Evolutionary conservation across 2,797 vertebrate genomes (phyloP), one percentile per base, ranked within the genome.

Genomic region (Catostomus latipinnis): DNA sequence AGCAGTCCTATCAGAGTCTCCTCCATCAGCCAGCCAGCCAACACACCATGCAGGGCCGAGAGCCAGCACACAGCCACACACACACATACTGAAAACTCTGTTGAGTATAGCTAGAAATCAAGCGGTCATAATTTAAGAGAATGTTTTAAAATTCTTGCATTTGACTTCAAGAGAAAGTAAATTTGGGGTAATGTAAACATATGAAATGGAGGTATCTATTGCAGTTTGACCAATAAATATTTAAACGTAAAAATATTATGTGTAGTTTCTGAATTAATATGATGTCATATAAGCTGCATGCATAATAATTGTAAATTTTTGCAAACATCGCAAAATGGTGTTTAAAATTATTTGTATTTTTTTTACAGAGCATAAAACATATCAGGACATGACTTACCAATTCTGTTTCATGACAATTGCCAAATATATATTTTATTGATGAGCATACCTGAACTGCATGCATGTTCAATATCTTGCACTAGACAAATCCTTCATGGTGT

Each of bases 1-100:
- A 86, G 76, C 66, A 86, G 70, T 61, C 83, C 91, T 90, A 90
- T 91, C 92, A 91, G 79, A 90, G 85, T 88, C 87, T 88, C 79
- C 84, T 92, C 89, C 88, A 87, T 93, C 93, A 92, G 87, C 83
- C 83, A 16, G 34, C 34, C 85, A 82, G 61, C 50, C n/a, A 73
- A 57, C 61, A 80, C 70, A 73, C 70, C 78, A 76, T 56, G 83
- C 89, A 81, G 78, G 84, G 16, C 73, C 53, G 82, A 88, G 81
- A 73, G 87, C 80, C 73, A 81, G 84, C 84, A 83, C 74, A 70
- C 76, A 71, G 83, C 87, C 86, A 62, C 60, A 68, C 66, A 79
- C 88, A 87, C 63, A 53, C 63, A 2, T 54, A 43, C 74, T 1
- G 1, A 67, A 53, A 68, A 70, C 58, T 8, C 6, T 5, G 7